These are phyloP conservation scores for Rutilus rutilus DNA, from an alignment of 2,113 vertebrate genomes.

Conservation along the genomic window DNA sequence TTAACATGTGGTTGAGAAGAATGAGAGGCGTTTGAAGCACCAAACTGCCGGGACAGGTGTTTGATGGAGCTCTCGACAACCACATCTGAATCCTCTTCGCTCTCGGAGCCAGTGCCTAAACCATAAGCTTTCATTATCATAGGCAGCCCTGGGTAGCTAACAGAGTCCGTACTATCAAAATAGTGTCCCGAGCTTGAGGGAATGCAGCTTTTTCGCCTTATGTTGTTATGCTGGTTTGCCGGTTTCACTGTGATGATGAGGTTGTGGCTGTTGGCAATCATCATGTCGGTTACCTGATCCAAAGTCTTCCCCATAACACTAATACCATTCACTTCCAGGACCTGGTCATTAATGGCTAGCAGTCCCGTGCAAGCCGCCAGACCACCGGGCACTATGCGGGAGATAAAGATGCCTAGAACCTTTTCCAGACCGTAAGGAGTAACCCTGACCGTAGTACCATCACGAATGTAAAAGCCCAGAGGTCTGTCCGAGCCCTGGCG, in stretches of 20 bases:
- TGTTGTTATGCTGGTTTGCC: constrained; percentile 86
- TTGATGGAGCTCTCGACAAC: constrained; percentile 20
- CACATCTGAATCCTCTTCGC: constrained; percentile 41
- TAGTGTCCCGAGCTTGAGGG: not conserved
- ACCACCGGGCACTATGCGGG: constrained; percentile 84
- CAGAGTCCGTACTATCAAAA: not conserved
- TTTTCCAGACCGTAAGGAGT: constrained; percentile 85
- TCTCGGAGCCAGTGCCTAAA: constrained; percentile 24
- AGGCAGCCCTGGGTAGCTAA: constrained; percentile 55
- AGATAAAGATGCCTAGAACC: constrained; percentile 87
- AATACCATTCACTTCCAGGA: constrained; percentile 88
- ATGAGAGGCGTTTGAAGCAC: not conserved
- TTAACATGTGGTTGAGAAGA: constrained; percentile 14
- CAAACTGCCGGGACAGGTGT: not conserved
- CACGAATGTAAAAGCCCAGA: constrained; percentile 86
- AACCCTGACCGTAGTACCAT: constrained; percentile 81
- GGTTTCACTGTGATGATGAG: constrained; percentile 88
- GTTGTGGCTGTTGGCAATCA: constrained; percentile 89
- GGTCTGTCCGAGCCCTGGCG: constrained; percentile 82
- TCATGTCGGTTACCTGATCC: constrained; percentile 91
- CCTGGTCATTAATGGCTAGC: constrained; percentile 86
- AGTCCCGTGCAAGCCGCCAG: constrained; percentile 85
- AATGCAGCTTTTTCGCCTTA: constrained; percentile 65
- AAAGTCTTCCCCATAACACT: constrained; percentile 85
- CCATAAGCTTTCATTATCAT: constrained; percentile 49